Evolutionary conservation across 2,113 vertebrate genomes (phyloP), one percentile per base, ranked within the genome.

Genomic region (Lagopus muta): DNA sequence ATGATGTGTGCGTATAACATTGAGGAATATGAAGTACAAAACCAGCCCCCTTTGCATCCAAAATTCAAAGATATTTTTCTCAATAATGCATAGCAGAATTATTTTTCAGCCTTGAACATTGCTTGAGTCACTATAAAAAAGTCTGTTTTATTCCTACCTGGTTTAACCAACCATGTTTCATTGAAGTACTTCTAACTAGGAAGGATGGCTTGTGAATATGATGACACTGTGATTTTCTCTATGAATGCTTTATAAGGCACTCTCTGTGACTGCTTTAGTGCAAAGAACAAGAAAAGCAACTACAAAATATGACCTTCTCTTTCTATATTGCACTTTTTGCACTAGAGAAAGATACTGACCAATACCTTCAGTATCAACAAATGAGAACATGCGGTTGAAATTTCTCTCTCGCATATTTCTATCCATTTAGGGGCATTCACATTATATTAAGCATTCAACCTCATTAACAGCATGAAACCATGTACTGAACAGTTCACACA

Each of bases 161-260:
- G 40, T 89, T 93, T 78, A 94, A 81, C 27, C 45, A 66, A 88
- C 76, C 67, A 55, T 28, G 77, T 47, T 32, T 78, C 69, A 65
- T 18, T 60, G 52, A 22, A 10, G 52, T 71, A 74, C 60, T 77
- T 80, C 43, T 72, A 75, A 71, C 18, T 22, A 54, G 58, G 34
- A 88, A 81, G 30, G 65, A 74, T 0, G 78, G 92, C 22, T 86
- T 86, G 42, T 5, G 10, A 92, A 72, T 45, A 66, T 9, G 57
- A 66, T 12, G 28, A 40, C 45, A 18, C 2, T 60, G 65, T 71
- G 71, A 90, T 76, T 86, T 90, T 65, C 52, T 61, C 66, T 6
- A 2, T 57, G 43, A 92, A 75, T 45, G 54, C 58, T 84, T 83
- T 84, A 54, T 78, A 76, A 88, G 89, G 66, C n/a, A 60, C 15